Percentiles rank a stretch among this genome's conserved stretches.
phyloP scores from a whole-genome alignment of 2,888 invertebrate genomes.

The Parnassius apollo region DNA sequence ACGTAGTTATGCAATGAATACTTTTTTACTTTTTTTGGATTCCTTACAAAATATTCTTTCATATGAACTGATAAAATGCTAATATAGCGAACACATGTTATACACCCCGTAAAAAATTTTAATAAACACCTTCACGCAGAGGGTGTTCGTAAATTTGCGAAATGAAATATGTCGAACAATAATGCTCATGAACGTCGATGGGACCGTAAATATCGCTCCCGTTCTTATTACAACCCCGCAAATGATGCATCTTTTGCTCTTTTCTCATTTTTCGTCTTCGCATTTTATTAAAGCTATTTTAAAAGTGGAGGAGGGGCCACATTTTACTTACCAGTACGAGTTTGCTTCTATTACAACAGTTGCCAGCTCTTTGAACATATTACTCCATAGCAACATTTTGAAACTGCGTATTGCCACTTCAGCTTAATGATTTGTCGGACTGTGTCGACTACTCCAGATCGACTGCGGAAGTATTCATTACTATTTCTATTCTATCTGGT shows the following conservation, averaged over 20 bases:
- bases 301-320: too few relatives aligned
- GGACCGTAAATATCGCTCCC: slow-evolving; percentile 30
- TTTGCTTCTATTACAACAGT: too few relatives aligned
- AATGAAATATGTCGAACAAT: slow-evolving; percentile 56
- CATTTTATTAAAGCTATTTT: slow-evolving; percentile 8
- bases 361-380: too few relatives aligned
- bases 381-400: too few relatives aligned
- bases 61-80: slow-evolving; percentile 29
- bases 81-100: slow-evolving; percentile 44
- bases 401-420: too few relatives aligned
- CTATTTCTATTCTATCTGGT: too few relatives aligned
- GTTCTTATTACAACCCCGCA: slow-evolving; percentile 18
- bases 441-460: too few relatives aligned
- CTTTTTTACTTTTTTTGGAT: too few relatives aligned
- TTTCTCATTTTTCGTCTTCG: slow-evolving; percentile 2
- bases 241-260: slow-evolving; percentile 12
- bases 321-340: too few relatives aligned
- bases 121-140: slow-evolving; percentile 49
- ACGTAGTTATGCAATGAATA: too few relatives aligned
- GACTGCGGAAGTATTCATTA: too few relatives aligned
- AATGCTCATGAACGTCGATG: slow-evolving; percentile 41
- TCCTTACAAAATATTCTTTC: background rate
- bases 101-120: slow-evolving; percentile 50
- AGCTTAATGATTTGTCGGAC: too few relatives aligned
- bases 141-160: slow-evolving; percentile 44